These are phyloP conservation scores for Ptychoptera contaminata DNA, from an alignment of 2,888 invertebrate genomes.

Conservation along the genomic window DNA sequence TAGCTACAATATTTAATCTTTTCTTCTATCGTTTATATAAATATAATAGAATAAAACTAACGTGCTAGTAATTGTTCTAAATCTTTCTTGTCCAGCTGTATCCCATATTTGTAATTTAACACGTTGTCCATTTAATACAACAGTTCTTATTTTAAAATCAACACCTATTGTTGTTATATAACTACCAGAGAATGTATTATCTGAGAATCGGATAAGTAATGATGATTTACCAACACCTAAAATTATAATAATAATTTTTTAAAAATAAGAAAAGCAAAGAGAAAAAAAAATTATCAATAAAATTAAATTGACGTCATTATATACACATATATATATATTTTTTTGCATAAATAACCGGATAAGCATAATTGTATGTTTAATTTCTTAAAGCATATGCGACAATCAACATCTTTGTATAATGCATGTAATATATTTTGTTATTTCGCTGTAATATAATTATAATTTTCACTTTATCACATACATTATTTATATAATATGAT, in stretches of 20 bases:
- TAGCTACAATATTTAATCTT: too few relatives aligned
- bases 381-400: too few relatives aligned
- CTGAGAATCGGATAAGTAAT: slow-evolving; percentile 87
- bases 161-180: slow-evolving; percentile 99
- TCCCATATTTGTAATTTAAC: slow-evolving; percentile 97
- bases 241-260: slow-evolving; percentile 12
- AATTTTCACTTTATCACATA: too few relatives aligned
- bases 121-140: slow-evolving; percentile 76
- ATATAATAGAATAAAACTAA: slow-evolving; percentile 25
- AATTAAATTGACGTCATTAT: too few relatives aligned
- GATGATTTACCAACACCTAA: slow-evolving; percentile 98
- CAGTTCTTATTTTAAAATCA: slow-evolving; percentile 97
- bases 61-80: slow-evolving; percentile 97
- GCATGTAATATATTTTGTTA: too few relatives aligned
- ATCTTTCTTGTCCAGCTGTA: slow-evolving; percentile 93
- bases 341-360: too few relatives aligned
- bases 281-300: background rate
- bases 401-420: too few relatives aligned
- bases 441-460: too few relatives aligned
- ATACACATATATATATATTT: too few relatives aligned
- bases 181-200: slow-evolving; percentile 95
- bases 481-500: too few relatives aligned
- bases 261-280: background rate
- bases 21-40: too few relatives aligned
- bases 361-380: too few relatives aligned